Percentiles rank a stretch among this genome's conserved stretches.
These are phyloP conservation scores for Drosophila bocki DNA, from an alignment of 1,140 invertebrate species.

Conservation along the genomic window DNA sequence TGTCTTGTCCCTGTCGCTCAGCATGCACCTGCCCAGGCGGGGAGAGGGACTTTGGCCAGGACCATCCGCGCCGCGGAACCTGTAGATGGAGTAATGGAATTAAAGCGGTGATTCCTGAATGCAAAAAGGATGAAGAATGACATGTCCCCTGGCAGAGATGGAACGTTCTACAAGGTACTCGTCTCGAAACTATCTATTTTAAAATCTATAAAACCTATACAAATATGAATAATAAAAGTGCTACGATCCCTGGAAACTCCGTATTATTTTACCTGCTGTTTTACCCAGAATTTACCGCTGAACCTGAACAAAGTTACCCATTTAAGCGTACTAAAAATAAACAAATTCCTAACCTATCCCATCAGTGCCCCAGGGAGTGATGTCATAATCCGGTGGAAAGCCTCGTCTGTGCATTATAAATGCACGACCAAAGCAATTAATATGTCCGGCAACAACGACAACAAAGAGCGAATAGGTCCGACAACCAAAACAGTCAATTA, in stretches of 20 bases:
- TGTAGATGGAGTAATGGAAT: constrained; percentile 1
- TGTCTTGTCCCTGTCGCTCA: constrained; percentile 87
- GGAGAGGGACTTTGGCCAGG: constrained; percentile 31
- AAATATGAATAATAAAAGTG: background rate
- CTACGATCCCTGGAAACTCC: background rate
- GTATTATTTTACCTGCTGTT: background rate
- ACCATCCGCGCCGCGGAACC: constrained; percentile 49
- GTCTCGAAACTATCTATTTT: background rate
- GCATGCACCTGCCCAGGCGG: constrained; percentile 86
- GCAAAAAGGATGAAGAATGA: constrained; percentile 50
- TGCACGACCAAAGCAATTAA: constrained; percentile 73
- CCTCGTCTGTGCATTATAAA: constrained; percentile 57
- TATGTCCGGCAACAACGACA: constrained; percentile 38
- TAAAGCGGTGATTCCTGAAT: background rate
- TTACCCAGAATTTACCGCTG: background rate
- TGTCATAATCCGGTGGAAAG: constrained; percentile 66
- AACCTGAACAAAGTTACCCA: constrained; percentile 15
- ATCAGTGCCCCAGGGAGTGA: constrained; percentile 38
- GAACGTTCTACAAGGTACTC: too few species aligned
- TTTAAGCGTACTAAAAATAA: constrained; percentile 11
- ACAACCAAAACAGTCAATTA: constrained; percentile 67
- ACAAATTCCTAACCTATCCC: constrained; percentile 34
- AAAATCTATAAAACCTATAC: background rate
- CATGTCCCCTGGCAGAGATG: constrained; percentile 14
- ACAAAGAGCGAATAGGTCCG: constrained; percentile 17